Evolutionary conservation across 2,113 vertebrate species (phyloP), one percentile per base, ranked within the genome.

Genomic region (Protomyctophum bolini): DNA sequence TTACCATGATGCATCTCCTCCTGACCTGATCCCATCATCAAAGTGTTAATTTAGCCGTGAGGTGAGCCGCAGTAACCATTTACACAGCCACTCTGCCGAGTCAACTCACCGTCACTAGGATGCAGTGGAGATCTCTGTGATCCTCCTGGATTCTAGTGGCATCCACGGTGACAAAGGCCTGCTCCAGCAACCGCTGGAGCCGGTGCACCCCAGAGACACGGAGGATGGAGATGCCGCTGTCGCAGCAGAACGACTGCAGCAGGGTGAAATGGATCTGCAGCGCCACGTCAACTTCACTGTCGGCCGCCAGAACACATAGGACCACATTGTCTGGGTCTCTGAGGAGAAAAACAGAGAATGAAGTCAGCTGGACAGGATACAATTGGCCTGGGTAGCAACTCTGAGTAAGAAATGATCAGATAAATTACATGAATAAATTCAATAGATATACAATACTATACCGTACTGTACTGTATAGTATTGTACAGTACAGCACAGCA

Each of bases 211-310:
- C 97, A 0, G 94, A 95, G 3, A 98, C 93, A 0, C 96, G 91
- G 59, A 98, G 86, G 69, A 98, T 97, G 78, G 96, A 91, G 68
- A 98, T 98, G 89, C 96, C 95, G 4, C 94, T 97, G 86, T 96
- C 96, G 0, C 96, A 96, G 81, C 96, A 98, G 66, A 98, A 98
- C 0, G 97, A 94, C 76, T 96, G 96, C 75, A 98, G 92, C 7
- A 98, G 93, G 0, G 97, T 98, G 87, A 98, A 98, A 86, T 98
- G 97, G 77, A 98, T 98, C 87, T 98, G 96, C 72, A 98, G 79
- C 0, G 94, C 97, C 8, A 97, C 94, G 9, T 97, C 95, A 0
- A 91, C 93, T 4, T 94, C 94, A 0, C 95, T 93, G 0, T 98
- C 97, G 0, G 93, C 90, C 14, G 95, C 96, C 85, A 98, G 82